Percentiles rank a stretch among this genome's conserved stretches.
phyloP scores from a whole-genome alignment of 2,797 vertebrate genomes.

The Fringilla coelebs region DNA sequence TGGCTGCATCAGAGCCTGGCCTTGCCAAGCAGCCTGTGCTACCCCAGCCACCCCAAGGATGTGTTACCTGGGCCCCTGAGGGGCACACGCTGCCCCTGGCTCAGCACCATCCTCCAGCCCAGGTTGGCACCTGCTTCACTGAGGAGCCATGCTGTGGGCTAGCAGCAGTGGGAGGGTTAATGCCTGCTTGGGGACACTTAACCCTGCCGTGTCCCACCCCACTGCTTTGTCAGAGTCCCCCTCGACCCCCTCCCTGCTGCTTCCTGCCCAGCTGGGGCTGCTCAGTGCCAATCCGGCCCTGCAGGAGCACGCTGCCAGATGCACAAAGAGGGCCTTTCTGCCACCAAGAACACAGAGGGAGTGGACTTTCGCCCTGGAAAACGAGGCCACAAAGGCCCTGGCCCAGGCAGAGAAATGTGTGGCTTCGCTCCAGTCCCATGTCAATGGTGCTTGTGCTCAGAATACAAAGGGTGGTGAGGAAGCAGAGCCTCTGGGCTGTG shows the following conservation, averaged over 20 bases:
- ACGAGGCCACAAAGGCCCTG: constrained; percentile 73
- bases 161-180: constrained; percentile 71
- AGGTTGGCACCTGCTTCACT: background rate
- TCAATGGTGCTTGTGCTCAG: constrained; percentile 59
- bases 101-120: background rate
- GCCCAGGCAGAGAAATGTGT: constrained; percentile 65
- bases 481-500: constrained; percentile 4
- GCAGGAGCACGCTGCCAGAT: constrained; percentile 57
- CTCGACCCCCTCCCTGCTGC: constrained; percentile 61
- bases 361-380: constrained; percentile 69
- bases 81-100: rapidly evolving
- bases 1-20: background rate
- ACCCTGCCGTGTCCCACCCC: constrained; percentile 63
- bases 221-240: constrained; percentile 60
- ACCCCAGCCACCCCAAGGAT: background rate
- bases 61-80: rapidly evolving
- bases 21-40: rapidly evolving
- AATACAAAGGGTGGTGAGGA: constrained; percentile 66
- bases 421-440: constrained; percentile 58
- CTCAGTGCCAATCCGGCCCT: constrained; percentile 74
- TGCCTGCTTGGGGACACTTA: constrained; percentile 43
- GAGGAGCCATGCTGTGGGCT: background rate
- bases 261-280: constrained; percentile 84
- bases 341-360: constrained; percentile 74
- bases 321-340: constrained; percentile 80